These are phyloP conservation scores for Pseudorhiza aurosa DNA, from an alignment of 30 jellyfish, hydroid and myxozoan species.

Conservation along the genomic window DNA sequence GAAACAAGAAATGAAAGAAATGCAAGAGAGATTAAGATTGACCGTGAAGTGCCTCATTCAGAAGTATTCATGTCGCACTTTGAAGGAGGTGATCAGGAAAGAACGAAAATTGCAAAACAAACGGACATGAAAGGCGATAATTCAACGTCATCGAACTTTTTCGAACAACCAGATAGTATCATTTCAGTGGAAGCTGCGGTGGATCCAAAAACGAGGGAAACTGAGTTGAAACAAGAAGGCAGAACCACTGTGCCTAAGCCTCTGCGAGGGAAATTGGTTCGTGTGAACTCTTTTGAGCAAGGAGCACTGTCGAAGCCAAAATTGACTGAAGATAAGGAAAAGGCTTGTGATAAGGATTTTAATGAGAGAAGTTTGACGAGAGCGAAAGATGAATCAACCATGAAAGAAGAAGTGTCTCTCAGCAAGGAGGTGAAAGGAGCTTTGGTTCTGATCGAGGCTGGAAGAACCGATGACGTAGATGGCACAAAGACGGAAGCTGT, in stretches of 20 bases:
- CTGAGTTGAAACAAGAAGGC: neutral
- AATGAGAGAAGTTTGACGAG: no score
- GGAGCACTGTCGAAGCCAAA: constrained; percentile 50
- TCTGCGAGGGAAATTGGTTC: constrained; percentile 44
- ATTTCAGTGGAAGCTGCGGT: neutral
- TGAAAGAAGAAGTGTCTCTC: no score
- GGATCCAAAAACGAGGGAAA: neutral
- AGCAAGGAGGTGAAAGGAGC: neutral
- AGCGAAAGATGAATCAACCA: no score
- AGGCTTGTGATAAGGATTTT: neutral
- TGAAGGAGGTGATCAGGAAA: no score
- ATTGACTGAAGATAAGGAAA: neutral
- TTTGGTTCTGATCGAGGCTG: neutral
- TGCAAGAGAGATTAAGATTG: no score
- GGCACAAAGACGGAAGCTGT: neutral
- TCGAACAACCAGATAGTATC: neutral
- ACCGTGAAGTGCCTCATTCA: no score
- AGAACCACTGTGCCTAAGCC: constrained; percentile 39
- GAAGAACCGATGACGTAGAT: neutral
- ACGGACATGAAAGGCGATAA: no score
- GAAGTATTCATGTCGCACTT: no score
- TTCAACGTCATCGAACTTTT: no score
- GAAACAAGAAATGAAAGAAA: no score
- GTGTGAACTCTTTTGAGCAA: constrained; percentile 61
- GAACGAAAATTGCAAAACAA: no score